Percentiles rank a stretch among this genome's conserved stretches.
These are phyloP conservation scores for Odontamblyopus rebecca DNA, from an alignment of 2,797 vertebrate genomes.

Conservation along the genomic window DNA sequence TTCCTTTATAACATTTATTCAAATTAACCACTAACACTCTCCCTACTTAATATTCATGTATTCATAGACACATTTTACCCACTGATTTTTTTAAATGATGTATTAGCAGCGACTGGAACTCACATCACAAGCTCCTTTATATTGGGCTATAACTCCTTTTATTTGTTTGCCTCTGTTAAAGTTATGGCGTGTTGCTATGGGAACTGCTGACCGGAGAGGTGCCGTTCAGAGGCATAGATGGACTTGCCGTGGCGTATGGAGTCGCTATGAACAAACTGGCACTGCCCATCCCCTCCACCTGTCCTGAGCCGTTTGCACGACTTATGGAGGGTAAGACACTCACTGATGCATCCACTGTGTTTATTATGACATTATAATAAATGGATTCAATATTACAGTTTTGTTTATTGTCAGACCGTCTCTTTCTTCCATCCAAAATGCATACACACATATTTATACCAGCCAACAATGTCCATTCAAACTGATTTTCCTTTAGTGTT, in stretches of 20 bases:
- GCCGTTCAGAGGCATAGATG: constrained; percentile 93
- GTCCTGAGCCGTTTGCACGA: constrained; percentile 92
- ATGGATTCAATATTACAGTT: background rate
- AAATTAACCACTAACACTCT: constrained; percentile 5
- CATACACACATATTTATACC: too few relatives aligned
- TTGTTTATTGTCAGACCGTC: background rate
- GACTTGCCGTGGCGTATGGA: constrained; percentile 92
- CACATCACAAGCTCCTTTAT: background rate
- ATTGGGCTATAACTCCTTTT: background rate
- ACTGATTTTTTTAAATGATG: constrained; percentile 15
- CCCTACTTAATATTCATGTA: constrained; percentile 28
- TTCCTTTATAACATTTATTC: constrained; percentile 32
- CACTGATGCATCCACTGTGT: background rate
- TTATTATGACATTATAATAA: background rate
- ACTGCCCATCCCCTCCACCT: constrained; percentile 93
- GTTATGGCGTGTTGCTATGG: constrained; percentile 95
- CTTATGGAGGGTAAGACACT: constrained; percentile 92
- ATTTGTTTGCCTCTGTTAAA: constrained; percentile 38
- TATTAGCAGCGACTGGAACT: background rate
- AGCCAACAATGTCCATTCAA: background rate
- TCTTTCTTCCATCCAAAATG: too few relatives aligned
- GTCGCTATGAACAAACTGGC: constrained; percentile 98
- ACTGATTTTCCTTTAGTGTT: background rate
- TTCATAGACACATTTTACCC: constrained; percentile 19
- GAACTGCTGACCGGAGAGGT: constrained; percentile 95